Conservation (phyloP, 1,140 invertebrate species). For the Apis laboriosa region DNA sequence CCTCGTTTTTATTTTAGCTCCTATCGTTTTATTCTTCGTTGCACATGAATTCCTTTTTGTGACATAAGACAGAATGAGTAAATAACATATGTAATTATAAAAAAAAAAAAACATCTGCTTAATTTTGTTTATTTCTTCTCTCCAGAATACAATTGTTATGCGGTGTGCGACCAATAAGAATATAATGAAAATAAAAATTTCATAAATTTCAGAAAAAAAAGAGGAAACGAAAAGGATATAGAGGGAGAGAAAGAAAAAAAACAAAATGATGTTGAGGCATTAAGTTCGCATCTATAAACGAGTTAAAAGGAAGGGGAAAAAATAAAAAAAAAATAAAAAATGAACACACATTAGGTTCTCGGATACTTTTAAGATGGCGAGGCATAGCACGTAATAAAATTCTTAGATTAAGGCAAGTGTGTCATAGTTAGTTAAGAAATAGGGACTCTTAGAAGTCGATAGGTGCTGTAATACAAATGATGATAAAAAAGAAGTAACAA, state of each 20-base stretch:
- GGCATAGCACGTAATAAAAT: constrained; percentile 65
- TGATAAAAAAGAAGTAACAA: constrained; percentile 37
- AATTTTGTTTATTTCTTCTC: constrained; percentile 57
- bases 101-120: constrained; percentile 49
- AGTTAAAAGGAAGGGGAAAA: constrained; percentile 15
- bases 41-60: constrained; percentile 43
- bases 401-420: constrained; percentile 72
- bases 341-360: constrained; percentile 49
- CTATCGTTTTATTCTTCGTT: constrained; percentile 17
- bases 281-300: constrained; percentile 12
- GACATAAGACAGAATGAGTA: constrained; percentile 37
- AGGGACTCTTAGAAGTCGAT: constrained; percentile 73
- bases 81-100: constrained; percentile 48
- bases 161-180: constrained; percentile 48
- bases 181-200: constrained; percentile 10
- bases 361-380: constrained; percentile 66
- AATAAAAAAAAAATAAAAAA: constrained; percentile 36
- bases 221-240: constrained; percentile 31
- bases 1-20: constrained; percentile 46
- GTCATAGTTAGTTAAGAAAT: constrained; percentile 73
- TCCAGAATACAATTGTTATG: constrained; percentile 47
- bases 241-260: constrained; percentile 39
- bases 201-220: constrained; percentile 16
- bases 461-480: constrained; percentile 73
- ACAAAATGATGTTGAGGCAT: constrained; percentile 34